Conservation (phyloP, 2,797 vertebrate species). For the Toxotes lorentzi region DNA sequence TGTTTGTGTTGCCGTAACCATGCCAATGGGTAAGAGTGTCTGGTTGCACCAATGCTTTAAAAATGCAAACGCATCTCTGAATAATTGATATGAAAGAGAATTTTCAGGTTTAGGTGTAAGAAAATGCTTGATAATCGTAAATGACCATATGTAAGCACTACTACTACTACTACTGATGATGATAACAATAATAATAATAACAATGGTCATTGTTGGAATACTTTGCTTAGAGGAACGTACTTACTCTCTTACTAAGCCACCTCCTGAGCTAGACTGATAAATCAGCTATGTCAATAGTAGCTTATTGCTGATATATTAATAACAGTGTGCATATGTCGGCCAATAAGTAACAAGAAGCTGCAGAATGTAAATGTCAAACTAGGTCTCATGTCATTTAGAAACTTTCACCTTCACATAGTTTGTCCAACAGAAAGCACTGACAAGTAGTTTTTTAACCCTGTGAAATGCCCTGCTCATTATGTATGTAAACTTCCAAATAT, state of each 20-base stretch:
- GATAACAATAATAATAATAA: too few species aligned
- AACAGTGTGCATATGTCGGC: background rate
- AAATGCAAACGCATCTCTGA: constrained; percentile 69
- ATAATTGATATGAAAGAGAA: constrained; percentile 70
- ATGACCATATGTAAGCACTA: background rate
- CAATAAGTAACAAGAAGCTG: background rate
- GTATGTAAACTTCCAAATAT: background rate
- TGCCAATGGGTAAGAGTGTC: constrained; percentile 56
- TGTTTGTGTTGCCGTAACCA: constrained; percentile 53
- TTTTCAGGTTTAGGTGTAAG: background rate
- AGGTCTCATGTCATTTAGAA: background rate
- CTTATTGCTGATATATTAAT: background rate
- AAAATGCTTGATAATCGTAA: background rate
- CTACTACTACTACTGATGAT: too few species aligned
- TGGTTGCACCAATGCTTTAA: constrained; percentile 63
- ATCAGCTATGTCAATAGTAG: background rate
- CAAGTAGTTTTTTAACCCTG: background rate
- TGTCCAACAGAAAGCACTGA: background rate
- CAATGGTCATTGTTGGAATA: too few species aligned
- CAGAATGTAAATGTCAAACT: background rate
- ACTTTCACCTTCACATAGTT: background rate
- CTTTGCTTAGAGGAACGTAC: background rate
- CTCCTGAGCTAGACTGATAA: background rate
- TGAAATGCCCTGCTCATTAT: background rate
- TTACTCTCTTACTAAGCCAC: too few species aligned